These are phyloP conservation scores for Acanthisitta chloris DNA, from an alignment of 2,113 vertebrate species.

Conservation along the genomic window DNA sequence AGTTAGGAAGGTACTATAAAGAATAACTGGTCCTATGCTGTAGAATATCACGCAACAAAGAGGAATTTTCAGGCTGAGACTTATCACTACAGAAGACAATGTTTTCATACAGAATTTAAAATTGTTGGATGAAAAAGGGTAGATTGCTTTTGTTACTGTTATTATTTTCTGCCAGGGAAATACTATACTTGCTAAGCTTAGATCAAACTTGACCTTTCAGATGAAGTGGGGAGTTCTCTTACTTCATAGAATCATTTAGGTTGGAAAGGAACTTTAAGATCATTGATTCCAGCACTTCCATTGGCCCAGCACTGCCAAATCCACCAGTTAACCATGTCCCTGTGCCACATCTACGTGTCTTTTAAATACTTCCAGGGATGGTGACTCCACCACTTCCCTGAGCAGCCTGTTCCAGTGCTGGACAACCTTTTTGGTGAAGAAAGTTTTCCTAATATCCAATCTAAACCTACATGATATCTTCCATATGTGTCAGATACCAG, in stretches of 20 bases:
- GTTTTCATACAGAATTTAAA: neutral
- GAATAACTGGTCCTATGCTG: neutral
- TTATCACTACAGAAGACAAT: neutral
- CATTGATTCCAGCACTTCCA: accelerated
- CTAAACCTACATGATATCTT: neutral
- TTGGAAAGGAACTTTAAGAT: neutral
- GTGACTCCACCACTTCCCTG: neutral
- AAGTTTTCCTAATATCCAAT: neutral
- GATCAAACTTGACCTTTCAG: neutral
- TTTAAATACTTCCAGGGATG: neutral
- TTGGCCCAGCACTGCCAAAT: accelerated
- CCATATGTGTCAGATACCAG: neutral
- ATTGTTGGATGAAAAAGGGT: neutral
- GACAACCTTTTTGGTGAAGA: accelerated
- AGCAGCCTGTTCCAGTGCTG: too few species aligned
- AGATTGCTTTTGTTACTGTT: accelerated
- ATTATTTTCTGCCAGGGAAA: neutral
- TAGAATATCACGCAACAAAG: neutral
- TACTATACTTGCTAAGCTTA: neutral
- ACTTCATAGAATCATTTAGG: neutral
- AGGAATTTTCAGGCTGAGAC: neutral
- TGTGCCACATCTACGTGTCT: too few species aligned
- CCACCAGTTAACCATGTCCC: neutral
- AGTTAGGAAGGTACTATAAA: neutral
- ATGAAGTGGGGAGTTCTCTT: neutral